Evolutionary conservation across 2,888 invertebrate species (phyloP), one percentile per base, ranked within the genome.

Genomic region (Theretra japonica): DNA sequence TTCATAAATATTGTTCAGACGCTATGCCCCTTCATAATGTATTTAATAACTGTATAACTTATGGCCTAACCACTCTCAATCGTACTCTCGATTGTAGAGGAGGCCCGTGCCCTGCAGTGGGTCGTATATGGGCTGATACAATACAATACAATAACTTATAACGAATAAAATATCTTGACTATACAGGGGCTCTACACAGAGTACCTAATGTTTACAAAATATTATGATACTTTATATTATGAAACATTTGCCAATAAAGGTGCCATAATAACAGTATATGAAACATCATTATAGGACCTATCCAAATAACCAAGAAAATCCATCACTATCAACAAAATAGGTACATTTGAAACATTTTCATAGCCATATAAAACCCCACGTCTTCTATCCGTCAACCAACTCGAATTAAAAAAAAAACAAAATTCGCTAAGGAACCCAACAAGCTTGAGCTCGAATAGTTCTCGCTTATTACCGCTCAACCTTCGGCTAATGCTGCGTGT

Each of bases 401-500:
- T 53, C 5, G n/a, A 57, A 57, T 57, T 23, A 28, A 65, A 65
- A 28, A 65, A 65, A 65, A 41, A 65, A n/a, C 17, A 1, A 41
- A 1, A 21, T 23, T 65, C 48, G 23, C 41, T 41, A 65, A 65
- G 23, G 65, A 48, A 17, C 62, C 15, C 41, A 65, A 21, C 62
- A 41, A 23, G 41, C 23, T 21, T 28, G 25, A 58, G 58, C 7
- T 48, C 65, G 23, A 21, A 48, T 48, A 65, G 21, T 65, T 65
- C 65, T 65, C 65, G 48, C 48, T 23, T 65, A 65, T 65, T 65
- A 65, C 65, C 41, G 48, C 41, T 25, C 69, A 70, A 41, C 69
- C 57, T 70, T 70, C 69, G 58, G 33, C 23, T 41, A 58, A 65
- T 50, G 71, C 71, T 76, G 73, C 74, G 73, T 72, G 69, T 79